Evolutionary conservation across 2,888 invertebrate species (phyloP).

Genomic region (Conomelus anceps): DNA sequence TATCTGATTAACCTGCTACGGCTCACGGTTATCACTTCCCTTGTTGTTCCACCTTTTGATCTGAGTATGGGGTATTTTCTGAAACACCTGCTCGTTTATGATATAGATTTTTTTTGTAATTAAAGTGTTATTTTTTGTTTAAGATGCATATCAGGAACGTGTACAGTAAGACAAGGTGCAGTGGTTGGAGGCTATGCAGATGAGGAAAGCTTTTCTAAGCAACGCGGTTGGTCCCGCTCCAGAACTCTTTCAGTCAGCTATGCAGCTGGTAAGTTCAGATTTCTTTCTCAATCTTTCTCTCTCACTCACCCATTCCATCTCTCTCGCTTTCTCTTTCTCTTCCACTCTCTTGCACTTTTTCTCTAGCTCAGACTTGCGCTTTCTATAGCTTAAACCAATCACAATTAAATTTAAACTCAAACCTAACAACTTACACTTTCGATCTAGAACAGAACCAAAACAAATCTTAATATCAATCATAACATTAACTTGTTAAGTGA

Average conservation of each 20-base stretch:
- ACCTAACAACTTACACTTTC: no score
- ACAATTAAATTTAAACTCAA: no score
- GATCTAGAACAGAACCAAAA: no score
- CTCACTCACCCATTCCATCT: no score
- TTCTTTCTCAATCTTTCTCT: background rate
- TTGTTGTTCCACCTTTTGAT: background rate
- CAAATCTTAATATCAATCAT: no score
- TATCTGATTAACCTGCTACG: no score
- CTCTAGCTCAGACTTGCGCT: no score
- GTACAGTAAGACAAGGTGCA: slow-evolving; percentile 44
- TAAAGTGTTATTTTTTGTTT: background rate
- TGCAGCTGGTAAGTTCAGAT: slow-evolving; percentile 41
- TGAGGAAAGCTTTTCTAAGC: slow-evolving; percentile 55
- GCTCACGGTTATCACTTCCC: no score
- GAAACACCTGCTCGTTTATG: background rate
- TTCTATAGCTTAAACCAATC: no score
- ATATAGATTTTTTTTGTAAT: slow-evolving; percentile 35
- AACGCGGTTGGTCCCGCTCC: slow-evolving; percentile 80
- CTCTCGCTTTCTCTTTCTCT: no score
- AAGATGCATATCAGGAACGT: slow-evolving; percentile 60
- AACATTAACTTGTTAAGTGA: no score
- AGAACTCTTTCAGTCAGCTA: slow-evolving; percentile 85
- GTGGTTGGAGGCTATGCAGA: slow-evolving; percentile 41
- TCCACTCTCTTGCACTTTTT: no score
- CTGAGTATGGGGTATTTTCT: background rate